Evolutionary conservation across 92 coral and sea anemone species (phyloP).

Genomic region (Paragorgia papillata): DNA sequence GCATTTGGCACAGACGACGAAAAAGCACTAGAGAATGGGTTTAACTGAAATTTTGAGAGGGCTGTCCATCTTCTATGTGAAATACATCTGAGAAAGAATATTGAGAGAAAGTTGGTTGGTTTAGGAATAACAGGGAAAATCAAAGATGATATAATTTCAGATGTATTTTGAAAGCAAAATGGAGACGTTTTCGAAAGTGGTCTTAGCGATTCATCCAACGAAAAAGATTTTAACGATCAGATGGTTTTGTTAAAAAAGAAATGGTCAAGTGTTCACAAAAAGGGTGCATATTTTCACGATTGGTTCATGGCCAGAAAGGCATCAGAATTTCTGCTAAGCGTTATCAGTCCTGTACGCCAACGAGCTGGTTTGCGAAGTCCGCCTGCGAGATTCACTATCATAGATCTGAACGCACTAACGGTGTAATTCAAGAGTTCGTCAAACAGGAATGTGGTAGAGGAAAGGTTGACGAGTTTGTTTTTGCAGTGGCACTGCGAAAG

Average conservation of each 20-base stretch:
- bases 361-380: constrained; percentile 60
- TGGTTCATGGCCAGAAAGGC: constrained; percentile 23
- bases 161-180: constrained; percentile 31
- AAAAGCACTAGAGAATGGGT: too few species aligned
- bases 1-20: too few species aligned
- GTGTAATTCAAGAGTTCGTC: constrained; percentile 51
- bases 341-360: constrained; percentile 55
- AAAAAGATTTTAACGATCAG: constrained; percentile 11
- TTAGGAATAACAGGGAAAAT: constrained; percentile 28
- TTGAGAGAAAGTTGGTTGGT: constrained; percentile 28
- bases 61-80: constrained; percentile 37
- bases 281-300: constrained; percentile 9
- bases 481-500: constrained; percentile 36
- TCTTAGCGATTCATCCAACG: constrained; percentile 9
- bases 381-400: constrained; percentile 50
- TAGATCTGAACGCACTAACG: constrained; percentile 50
- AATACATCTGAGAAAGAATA: constrained; percentile 28
- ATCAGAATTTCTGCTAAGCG: constrained; percentile 32
- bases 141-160: constrained; percentile 36
- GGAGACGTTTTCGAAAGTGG: constrained; percentile 49
- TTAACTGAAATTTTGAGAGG: too few species aligned
- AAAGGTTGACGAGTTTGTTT: constrained; percentile 39
- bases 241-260: constrained; percentile 10
- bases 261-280: constrained; percentile 34
- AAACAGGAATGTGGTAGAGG: neutral